These are phyloP conservation scores for Anarsia innoxiella DNA, from an alignment of 2,888 invertebrate species.

Conservation along the genomic window DNA sequence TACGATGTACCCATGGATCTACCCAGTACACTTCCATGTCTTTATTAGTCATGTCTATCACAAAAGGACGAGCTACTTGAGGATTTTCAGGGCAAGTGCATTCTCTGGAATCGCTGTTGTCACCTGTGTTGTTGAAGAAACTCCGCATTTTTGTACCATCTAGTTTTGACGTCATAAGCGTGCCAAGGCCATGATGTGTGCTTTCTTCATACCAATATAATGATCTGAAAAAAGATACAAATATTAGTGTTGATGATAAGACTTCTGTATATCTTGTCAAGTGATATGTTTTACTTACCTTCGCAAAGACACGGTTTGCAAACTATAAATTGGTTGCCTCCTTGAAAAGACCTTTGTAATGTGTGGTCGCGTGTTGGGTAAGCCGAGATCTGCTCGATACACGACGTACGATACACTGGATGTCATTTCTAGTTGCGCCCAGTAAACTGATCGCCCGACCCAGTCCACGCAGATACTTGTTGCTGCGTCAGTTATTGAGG, in stretches of 20 bases:
- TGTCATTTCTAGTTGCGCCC: slow-evolving; percentile 79
- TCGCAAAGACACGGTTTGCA: slow-evolving; percentile 85
- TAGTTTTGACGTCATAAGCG: slow-evolving; percentile 77
- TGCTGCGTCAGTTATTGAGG: slow-evolving; percentile 61
- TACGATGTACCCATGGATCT: slow-evolving; percentile 75
- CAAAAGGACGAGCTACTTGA: slow-evolving; percentile 77
- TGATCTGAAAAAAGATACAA: slow-evolving; percentile 54
- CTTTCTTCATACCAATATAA: slow-evolving; percentile 86
- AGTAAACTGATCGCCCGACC: slow-evolving; percentile 89
- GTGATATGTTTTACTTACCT: too few species aligned
- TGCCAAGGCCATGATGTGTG: slow-evolving; percentile 72
- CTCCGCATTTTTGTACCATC: slow-evolving; percentile 72
- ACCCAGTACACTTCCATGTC: slow-evolving; percentile 78
- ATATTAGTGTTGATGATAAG: neutral
- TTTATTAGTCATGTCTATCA: slow-evolving; percentile 79
- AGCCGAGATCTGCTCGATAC: slow-evolving; percentile 79
- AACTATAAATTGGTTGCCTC: slow-evolving; percentile 75
- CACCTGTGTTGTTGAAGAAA: slow-evolving; percentile 71
- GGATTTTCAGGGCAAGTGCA: slow-evolving; percentile 81
- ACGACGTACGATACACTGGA: slow-evolving; percentile 69
- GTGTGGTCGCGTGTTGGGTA: slow-evolving; percentile 69
- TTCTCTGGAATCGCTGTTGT: slow-evolving; percentile 25
- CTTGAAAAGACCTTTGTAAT: slow-evolving; percentile 73
- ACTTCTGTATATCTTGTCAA: too few species aligned
- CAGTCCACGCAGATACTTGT: slow-evolving; percentile 88